A percentile compares a stretch with the other conserved stretches of the same genome.
These are phyloP conservation scores for Coilia nasus DNA, from an alignment of 2,797 vertebrate species.

Conservation along the genomic window DNA sequence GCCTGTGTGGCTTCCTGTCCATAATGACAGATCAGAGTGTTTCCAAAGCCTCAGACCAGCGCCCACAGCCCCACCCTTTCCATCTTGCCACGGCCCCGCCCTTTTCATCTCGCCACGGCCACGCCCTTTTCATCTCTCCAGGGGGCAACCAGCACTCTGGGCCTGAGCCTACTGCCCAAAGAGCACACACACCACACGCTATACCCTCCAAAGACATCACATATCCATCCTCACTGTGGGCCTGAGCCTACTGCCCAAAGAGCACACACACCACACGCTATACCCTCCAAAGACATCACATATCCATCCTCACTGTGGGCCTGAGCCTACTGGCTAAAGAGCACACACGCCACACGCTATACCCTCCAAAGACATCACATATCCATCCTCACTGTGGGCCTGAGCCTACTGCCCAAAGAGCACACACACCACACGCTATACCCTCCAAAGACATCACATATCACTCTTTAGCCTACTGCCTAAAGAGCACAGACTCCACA, in stretches of 20 bases:
- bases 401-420: background rate
- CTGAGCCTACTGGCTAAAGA: background rate
- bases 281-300: too few relatives aligned
- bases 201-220: too few relatives aligned
- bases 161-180: background rate
- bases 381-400: background rate
- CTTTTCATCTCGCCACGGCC: background rate
- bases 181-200: background rate
- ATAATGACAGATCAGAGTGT: slow-evolving; percentile 58
- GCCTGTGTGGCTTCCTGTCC: slow-evolving; percentile 46
- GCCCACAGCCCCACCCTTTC: background rate
- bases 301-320: background rate
- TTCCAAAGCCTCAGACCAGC: slow-evolving; percentile 11
- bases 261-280: background rate
- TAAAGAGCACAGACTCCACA: too few relatives aligned
- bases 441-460: too few relatives aligned
- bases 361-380: too few relatives aligned
- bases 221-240: background rate
- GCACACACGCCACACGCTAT: background rate
- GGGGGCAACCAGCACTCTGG: background rate
- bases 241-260: background rate
- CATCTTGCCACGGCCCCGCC: background rate
- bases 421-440: background rate
- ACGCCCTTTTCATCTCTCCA: background rate
- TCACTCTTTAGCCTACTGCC: too few relatives aligned